These are phyloP conservation scores for Aplocera efformata DNA, from an alignment of 2,888 invertebrate genomes.

Conservation along the genomic window DNA sequence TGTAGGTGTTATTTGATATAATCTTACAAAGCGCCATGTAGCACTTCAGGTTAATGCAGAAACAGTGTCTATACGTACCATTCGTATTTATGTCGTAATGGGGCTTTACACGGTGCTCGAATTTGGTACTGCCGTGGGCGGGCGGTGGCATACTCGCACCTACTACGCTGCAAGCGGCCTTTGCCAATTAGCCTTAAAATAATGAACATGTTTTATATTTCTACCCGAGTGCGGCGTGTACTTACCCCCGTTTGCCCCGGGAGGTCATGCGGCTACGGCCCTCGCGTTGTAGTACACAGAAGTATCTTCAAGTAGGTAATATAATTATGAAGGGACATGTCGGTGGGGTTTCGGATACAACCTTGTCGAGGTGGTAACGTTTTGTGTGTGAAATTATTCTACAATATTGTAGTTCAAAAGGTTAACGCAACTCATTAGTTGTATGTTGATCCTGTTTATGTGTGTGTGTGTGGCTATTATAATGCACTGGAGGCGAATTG, in stretches of 20 bases:
- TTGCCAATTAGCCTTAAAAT: conserved; percentile 80
- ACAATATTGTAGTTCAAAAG: conserved; percentile 40
- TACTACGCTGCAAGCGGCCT: conserved; percentile 74
- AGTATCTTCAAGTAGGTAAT: conserved; percentile 56
- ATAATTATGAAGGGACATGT: conserved; percentile 57
- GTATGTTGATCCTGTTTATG: too few species aligned
- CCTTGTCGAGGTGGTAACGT: conserved; percentile 34
- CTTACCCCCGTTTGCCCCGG: conserved; percentile 73
- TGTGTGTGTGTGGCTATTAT: too few species aligned
- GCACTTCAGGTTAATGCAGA: conserved; percentile 72
- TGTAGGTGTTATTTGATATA: conserved; percentile 27
- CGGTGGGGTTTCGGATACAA: conserved; percentile 44
- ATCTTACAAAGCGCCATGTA: conserved; percentile 45
- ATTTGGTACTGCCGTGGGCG: conserved; percentile 74
- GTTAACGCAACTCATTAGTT: conserved; percentile 18
- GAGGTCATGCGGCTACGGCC: conserved; percentile 69
- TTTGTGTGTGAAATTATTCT: conserved; percentile 45
- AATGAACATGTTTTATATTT: conserved; percentile 81
- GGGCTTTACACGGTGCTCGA: conserved; percentile 60
- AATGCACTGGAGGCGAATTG: neutral
- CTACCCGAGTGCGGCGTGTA: conserved; percentile 73
- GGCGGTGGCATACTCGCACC: conserved; percentile 62
- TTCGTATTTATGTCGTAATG: conserved; percentile 61
- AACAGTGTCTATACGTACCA: conserved; percentile 69
- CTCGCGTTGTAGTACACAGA: conserved; percentile 54